Evolutionary conservation across 2,797 vertebrate genomes (phyloP).

Genomic region (Chrosomus eos): DNA sequence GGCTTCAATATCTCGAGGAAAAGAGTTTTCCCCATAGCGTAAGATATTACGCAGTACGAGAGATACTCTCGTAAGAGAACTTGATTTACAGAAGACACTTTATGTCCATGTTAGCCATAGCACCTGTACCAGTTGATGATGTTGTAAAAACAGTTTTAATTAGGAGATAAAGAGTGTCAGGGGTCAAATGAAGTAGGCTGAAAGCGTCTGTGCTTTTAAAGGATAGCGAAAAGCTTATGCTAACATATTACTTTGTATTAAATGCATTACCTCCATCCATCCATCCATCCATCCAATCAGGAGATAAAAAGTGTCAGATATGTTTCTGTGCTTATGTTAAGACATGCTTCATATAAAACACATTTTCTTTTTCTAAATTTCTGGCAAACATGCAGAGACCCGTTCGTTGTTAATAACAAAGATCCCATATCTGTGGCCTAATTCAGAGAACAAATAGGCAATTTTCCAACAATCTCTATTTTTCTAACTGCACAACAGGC

Average conservation of each 20-base stretch:
- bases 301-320: background rate
- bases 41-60: too few relatives aligned
- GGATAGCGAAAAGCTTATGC: background rate
- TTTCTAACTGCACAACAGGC: slow-evolving; percentile 45
- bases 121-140: background rate
- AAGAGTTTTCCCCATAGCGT: too few relatives aligned
- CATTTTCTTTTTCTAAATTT: background rate
- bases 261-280: background rate
- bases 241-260: background rate
- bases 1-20: too few relatives aligned
- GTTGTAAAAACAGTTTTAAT: slow-evolving; percentile 13
- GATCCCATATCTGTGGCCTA: slow-evolving; percentile 40
- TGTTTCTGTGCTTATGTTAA: slow-evolving; percentile 8
- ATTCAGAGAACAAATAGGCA: slow-evolving; percentile 51
- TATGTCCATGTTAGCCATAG: background rate
- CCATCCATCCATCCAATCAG: background rate
- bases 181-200: background rate
- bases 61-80: too few relatives aligned
- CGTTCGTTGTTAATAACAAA: slow-evolving; percentile 29
- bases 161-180: background rate
- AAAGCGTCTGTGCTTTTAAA: background rate
- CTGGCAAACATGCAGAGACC: slow-evolving; percentile 31
- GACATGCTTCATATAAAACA: background rate
- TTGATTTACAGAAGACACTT: background rate
- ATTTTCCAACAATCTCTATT: slow-evolving; percentile 51